phyloP scores from a whole-genome alignment of 92 coral and sea anemone species.

The Epizoanthus illoricatus region DNA sequence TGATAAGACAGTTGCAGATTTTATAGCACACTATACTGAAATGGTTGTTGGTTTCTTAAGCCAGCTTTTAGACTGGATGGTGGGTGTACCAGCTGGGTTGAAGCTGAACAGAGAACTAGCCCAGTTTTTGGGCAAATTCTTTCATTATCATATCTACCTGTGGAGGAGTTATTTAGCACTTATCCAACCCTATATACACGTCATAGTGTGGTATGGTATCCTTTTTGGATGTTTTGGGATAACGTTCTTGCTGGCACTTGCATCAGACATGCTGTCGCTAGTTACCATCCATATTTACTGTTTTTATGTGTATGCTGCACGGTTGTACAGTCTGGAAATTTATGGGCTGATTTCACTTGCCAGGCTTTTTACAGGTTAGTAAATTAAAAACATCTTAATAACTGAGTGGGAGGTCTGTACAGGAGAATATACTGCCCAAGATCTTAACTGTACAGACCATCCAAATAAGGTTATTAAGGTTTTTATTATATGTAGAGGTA shows the following conservation, averaged over 20 bases:
- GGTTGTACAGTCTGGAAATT: slow-evolving; percentile 82
- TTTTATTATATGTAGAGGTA: no score
- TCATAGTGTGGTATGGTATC: slow-evolving; percentile 67
- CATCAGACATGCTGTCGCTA: slow-evolving; percentile 81
- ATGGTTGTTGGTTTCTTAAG: slow-evolving; percentile 65
- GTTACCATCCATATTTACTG: slow-evolving; percentile 92
- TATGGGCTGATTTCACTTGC: slow-evolving; percentile 73
- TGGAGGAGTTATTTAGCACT: slow-evolving; percentile 85
- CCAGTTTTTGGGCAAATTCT: slow-evolving; percentile 83
- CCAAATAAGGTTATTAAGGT: no score
- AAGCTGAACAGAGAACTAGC: slow-evolving; percentile 85
- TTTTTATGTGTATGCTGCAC: slow-evolving; percentile 97
- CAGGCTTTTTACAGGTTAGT: slow-evolving; percentile 92
- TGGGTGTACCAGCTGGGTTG: slow-evolving; percentile 92
- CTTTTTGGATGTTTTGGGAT: slow-evolving; percentile 85
- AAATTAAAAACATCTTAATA: no score
- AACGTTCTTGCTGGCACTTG: slow-evolving; percentile 79
- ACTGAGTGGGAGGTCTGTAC: neutral
- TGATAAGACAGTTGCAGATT: slow-evolving; percentile 45
- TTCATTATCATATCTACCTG: slow-evolving; percentile 79
- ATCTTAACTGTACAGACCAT: no score
- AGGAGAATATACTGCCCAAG: no score
- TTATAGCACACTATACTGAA: slow-evolving; percentile 67
- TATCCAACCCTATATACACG: slow-evolving; percentile 77
- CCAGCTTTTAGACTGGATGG: slow-evolving; percentile 79